Percentiles rank a stretch among this genome's conserved stretches.
Conservation (phyloP, 2,113 vertebrate species). For the Emydura subglobosa region DNA sequence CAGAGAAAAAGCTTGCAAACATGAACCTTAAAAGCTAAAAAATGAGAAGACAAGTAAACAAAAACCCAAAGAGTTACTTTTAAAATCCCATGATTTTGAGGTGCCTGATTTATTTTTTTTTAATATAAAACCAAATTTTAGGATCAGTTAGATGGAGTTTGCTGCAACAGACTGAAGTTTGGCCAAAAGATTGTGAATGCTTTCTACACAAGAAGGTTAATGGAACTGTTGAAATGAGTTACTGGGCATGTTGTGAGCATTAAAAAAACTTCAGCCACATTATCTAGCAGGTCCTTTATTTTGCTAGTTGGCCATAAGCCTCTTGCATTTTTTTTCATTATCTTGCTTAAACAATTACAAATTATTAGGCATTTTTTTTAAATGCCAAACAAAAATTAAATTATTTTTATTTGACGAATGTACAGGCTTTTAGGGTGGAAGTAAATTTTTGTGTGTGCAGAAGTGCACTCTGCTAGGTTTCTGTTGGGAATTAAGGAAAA, state of each 20-base stretch:
- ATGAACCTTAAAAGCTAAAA: not conserved
- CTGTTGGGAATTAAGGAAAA: not conserved
- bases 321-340: not conserved
- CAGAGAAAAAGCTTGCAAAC: not conserved
- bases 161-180: conserved; percentile 5
- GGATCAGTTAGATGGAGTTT: not conserved
- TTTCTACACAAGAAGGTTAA: conserved; percentile 21
- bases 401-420: not conserved
- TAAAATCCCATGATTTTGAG: not conserved
- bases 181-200: conserved; percentile 5
- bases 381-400: not conserved
- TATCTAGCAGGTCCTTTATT: not conserved
- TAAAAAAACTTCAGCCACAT: conserved; percentile 18
- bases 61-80: not conserved
- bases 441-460: not conserved
- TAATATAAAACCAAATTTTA: not conserved
- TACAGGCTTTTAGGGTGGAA: not conserved
- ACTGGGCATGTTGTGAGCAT: not conserved
- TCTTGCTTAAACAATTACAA: conserved; percentile 8
- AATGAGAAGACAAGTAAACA: not conserved
- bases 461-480: not conserved
- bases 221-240: not conserved
- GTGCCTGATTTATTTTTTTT: conserved; percentile 6
- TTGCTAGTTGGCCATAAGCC: not conserved
- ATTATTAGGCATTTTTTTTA: not conserved